Evolutionary conservation across 2,888 invertebrate species (phyloP).

Genomic region (Chydorus sphaericus): DNA sequence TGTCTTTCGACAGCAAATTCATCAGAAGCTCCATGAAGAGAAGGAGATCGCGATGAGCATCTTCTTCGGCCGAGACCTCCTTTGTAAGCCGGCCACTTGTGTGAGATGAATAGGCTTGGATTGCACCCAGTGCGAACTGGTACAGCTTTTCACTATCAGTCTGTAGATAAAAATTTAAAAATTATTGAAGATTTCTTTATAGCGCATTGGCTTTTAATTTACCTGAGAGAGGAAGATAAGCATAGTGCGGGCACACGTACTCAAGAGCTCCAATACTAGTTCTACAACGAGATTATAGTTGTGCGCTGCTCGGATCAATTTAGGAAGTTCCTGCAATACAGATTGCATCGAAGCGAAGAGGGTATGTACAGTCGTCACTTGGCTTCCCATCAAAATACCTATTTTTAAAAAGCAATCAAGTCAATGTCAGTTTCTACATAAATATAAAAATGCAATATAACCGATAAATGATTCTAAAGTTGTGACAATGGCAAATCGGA

Average conservation of each 20-base stretch:
- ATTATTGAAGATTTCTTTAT: no score
- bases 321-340: constrained; percentile 48
- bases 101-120: constrained; percentile 44
- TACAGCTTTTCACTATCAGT: constrained; percentile 47
- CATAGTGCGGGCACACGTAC: constrained; percentile 53
- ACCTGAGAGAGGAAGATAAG: constrained; percentile 41
- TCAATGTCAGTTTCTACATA: neutral
- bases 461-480: constrained; percentile 12
- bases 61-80: constrained; percentile 46
- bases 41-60: constrained; percentile 53
- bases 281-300: constrained; percentile 66
- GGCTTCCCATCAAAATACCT: constrained; percentile 50
- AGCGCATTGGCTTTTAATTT: constrained; percentile 12
- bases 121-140: constrained; percentile 48
- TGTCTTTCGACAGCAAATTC: constrained; percentile 41
- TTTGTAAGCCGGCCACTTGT: constrained; percentile 22
- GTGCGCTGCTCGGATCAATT: constrained; percentile 55
- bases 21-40: constrained; percentile 61
- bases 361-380: constrained; percentile 32
- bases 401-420: constrained; percentile 22
- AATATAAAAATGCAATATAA: neutral
- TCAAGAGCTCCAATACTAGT: constrained; percentile 54
- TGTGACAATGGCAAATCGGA: constrained; percentile 29
- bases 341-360: constrained; percentile 46
- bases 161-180: no score